A percentile compares a stretch with the other conserved stretches of the same genome.
phyloP scores from a whole-genome alignment of 2,113 vertebrate genomes.

The Dolichotis patagonum region DNA sequence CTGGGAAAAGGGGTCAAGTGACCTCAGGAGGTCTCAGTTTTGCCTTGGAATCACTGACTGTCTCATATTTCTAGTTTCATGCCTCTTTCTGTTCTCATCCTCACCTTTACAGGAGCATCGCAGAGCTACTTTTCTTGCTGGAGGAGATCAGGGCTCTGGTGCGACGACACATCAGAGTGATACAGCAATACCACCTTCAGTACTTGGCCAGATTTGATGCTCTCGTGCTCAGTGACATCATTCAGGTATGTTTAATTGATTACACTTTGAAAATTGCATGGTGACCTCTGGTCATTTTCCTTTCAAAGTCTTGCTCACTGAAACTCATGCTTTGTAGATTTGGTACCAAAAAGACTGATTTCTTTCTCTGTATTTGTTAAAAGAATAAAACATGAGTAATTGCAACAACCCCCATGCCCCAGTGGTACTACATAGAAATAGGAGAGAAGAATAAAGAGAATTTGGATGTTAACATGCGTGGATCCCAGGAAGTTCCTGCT shows the following conservation, averaged over 20 bases:
- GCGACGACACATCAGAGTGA: conserved; percentile 80
- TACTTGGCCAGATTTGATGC: conserved; percentile 95
- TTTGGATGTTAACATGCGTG: not conserved
- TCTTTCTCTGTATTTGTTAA: conserved; percentile 7
- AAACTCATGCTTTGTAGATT: conserved; percentile 14
- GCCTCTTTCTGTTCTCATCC: not conserved
- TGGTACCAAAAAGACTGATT: not conserved
- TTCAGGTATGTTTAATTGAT: conserved; percentile 88
- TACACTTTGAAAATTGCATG: not conserved
- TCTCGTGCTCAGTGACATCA: conserved; percentile 92
- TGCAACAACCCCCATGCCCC: not conserved
- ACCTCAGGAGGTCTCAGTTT: not conserved
- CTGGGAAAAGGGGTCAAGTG: not conserved
- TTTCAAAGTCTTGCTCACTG: not conserved
- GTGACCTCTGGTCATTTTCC: not conserved
- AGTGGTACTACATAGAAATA: not conserved
- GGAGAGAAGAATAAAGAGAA: conserved; percentile 46
- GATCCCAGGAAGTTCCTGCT: not conserved
- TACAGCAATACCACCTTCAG: conserved; percentile 93
- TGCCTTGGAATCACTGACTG: not conserved
- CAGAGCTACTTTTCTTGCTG: conserved; percentile 93
- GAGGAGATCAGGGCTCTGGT: conserved; percentile 89
- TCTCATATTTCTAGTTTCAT: not conserved
- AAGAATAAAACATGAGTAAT: not conserved
- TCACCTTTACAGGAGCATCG: conserved; percentile 86